Conservation (phyloP, 2,113 vertebrate genomes). For the Orycteropus afer region DNA sequence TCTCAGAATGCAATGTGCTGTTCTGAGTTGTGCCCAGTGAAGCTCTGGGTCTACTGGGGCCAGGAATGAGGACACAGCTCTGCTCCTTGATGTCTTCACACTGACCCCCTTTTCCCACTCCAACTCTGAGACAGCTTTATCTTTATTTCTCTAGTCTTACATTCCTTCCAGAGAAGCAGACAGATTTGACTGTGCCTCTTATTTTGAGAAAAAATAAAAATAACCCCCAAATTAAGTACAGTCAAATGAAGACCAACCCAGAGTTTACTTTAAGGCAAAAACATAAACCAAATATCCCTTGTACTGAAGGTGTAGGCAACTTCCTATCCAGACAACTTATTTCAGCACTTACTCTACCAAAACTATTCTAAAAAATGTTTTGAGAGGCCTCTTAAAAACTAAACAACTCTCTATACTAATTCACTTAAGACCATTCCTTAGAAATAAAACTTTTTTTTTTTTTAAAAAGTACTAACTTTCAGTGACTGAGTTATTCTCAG, state of each 20-base stretch:
- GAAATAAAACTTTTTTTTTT: not conserved
- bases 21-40: accelerated
- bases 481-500: not conserved
- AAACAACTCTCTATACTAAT: not conserved
- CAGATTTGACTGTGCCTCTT: not conserved
- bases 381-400: not conserved
- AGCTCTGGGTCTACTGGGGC: accelerated
- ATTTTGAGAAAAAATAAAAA: slow-evolving; percentile 1
- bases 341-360: not conserved
- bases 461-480: not conserved
- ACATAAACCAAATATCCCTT: not conserved
- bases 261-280: not conserved
- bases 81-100: not conserved
- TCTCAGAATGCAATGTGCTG: not conserved
- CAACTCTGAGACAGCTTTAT: not conserved
- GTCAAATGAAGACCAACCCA: not conserved
- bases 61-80: no score
- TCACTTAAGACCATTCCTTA: not conserved
- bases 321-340: no score
- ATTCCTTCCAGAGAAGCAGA: not conserved
- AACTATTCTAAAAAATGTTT: not conserved
- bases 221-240: not conserved
- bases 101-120: not conserved
- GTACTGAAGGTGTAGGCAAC: not conserved
- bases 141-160: not conserved